phyloP scores from a whole-genome alignment of 2,797 vertebrate genomes.

The Micromesistius poutassou region DNA sequence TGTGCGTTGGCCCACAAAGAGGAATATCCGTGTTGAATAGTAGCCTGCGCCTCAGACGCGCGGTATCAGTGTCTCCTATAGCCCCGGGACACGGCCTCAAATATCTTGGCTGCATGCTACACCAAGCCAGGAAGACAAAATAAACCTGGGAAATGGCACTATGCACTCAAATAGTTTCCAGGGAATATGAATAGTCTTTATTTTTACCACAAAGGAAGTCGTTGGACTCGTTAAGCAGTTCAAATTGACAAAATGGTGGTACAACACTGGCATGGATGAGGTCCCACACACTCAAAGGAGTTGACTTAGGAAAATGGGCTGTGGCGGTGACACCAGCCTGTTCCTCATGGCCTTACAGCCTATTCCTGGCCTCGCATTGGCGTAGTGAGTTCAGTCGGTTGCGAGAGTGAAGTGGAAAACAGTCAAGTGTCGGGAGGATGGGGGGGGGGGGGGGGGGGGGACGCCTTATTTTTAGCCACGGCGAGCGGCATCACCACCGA shows the following conservation, averaged over 20 bases:
- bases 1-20: slow-evolving; percentile 33
- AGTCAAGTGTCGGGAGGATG: slow-evolving; percentile 71
- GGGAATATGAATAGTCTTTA: slow-evolving; percentile 1
- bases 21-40: slow-evolving; percentile 38
- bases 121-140: slow-evolving; percentile 6
- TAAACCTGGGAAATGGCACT: slow-evolving; percentile 9
- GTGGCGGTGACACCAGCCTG: slow-evolving; percentile 51
- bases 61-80: slow-evolving; percentile 29
- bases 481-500: slow-evolving; percentile 69
- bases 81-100: slow-evolving; percentile 37
- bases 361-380: slow-evolving; percentile 70
- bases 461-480: slow-evolving; percentile 73
- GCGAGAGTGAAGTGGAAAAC: slow-evolving; percentile 77
- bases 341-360: slow-evolving; percentile 58
- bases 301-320: slow-evolving; percentile 59
- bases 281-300: slow-evolving; percentile 12
- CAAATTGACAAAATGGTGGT: slow-evolving; percentile 9
- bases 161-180: slow-evolving; percentile 11
- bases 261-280: not conserved
- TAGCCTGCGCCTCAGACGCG: slow-evolving; percentile 26
- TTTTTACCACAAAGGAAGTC: not conserved
- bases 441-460: not conserved
- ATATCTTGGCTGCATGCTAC: slow-evolving; percentile 31
- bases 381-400: slow-evolving; percentile 62
- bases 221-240: slow-evolving; percentile 4